These are phyloP conservation scores for Genyomyrus donnyi DNA, from an alignment of 2,113 vertebrate species.

Conservation along the genomic window DNA sequence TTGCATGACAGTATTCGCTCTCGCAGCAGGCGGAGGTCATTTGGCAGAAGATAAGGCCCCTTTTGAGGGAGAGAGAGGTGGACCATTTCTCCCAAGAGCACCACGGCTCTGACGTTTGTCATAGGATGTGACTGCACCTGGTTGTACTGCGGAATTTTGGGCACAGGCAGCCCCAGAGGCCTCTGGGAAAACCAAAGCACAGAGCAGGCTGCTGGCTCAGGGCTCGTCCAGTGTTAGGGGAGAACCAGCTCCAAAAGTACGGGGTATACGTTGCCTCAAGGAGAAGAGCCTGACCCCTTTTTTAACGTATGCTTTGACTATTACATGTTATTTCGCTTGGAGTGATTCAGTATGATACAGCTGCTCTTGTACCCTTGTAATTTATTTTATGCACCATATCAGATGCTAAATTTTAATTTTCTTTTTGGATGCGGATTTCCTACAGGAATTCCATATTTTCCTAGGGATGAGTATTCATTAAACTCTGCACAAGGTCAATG, in stretches of 20 bases:
- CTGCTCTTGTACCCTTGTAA: background rate
- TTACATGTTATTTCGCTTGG: background rate
- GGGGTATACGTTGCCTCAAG: background rate
- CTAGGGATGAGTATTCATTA: background rate
- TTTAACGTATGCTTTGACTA: background rate
- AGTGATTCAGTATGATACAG: background rate
- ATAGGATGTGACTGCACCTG: background rate
- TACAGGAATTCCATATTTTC: background rate
- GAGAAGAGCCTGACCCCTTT: background rate
- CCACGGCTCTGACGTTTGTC: background rate
- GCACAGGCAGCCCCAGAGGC: background rate
- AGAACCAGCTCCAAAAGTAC: background rate
- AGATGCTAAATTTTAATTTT: background rate
- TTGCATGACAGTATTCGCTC: background rate
- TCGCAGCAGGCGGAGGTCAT: background rate
- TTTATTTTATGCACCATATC: background rate
- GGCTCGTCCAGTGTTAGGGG: background rate
- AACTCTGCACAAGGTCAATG: background rate
- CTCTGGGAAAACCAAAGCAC: background rate
- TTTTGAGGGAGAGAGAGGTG: background rate
- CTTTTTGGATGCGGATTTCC: background rate
- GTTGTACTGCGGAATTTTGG: background rate
- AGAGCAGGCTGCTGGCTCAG: background rate
- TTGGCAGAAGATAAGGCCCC: background rate
- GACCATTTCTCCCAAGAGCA: background rate